Base-by-base conservation (phyloP, 2,888 invertebrate genomes). In the Priocnemis perturbator region DNA sequence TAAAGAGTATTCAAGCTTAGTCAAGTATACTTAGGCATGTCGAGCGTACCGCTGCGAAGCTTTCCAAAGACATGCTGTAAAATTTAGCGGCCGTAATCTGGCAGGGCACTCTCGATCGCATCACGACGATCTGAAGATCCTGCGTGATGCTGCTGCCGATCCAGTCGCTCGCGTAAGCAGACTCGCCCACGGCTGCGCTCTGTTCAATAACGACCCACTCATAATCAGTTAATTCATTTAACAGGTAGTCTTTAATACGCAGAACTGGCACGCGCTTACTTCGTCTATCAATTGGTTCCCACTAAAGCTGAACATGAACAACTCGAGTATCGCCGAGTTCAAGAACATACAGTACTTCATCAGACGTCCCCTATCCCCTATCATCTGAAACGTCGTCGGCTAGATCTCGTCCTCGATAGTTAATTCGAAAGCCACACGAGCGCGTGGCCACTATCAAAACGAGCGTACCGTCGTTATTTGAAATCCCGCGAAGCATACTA, bases 41-140 rank as follows among this genome's bases (percentile, higher is more conserved):
- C 1, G 37, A 37, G 62, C 77, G 77, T 57, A 86, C 88, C 73
- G 75, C 71, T n/a, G 84, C 61, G 60, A 88, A 87, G 17, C 82
- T 86, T 64, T 81, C 73, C 19, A 87, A 70, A 0, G 86, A 83
- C 83, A 88, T 81, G 30, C 78, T 81, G 67, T 85, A 87, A 66
- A 88, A 88, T 75, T 86, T 88, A 2, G 82, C 87, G 1, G 85
- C 85, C 0, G 85, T 87, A 48, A 87, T 87, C 62, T 70, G 82
- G 60, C 81, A 79, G 0, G 86, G 82, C 19, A 69, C 73, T 20
- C 64, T 78, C 3, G 84, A 73, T 59, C 86, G 74, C 71, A 83
- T 79, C 78, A 86, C 82, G 21, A 86, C 23, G 50, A 88, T 82
- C 60, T 69, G 74, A 19, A 87, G 61, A 55, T 62, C 77, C 26